Base-by-base conservation (phyloP, 1,140 invertebrate species). In the Aphaenogaster floridana region DNA sequence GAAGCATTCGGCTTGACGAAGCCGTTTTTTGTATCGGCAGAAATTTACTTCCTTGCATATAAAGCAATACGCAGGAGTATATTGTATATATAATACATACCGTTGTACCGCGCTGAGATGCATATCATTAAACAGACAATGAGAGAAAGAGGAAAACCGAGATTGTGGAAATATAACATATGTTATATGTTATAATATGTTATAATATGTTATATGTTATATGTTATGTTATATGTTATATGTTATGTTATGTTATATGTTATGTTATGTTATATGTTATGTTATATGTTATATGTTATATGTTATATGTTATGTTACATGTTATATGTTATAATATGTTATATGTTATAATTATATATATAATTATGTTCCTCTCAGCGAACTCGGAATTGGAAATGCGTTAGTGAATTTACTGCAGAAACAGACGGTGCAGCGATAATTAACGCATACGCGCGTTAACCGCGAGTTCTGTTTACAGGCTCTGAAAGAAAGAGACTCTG, bases 181-280 rank as follows among this genome's bases (percentile, higher is more conserved):
- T 21, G 21, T 21, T 76, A 59, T 48, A 71, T 77, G 61, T 61
- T 61, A 45, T 63, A 63, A 63, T 63, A 13, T n/a, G 21, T 21
- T 21, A 21, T 21, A 21, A 21, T 21, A 21, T 21, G 21, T 21
- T 0, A 21, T 21, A 21, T 21, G 21, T 21, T 21, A 21, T 21
- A 21, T 21, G 21, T 21, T 21, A 21, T 21, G 21, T 21, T n/a
- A n/a, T 21, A 21, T 21, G 21, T 21, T 21, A 21, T 21, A 21
- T 21, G 21, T 21, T 21, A 21, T 21, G 21, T 21, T 21, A 21
- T 21, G 21, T 21, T 21, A 21, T 21, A 21, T 21, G 21, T 21
- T 21, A 21, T 21, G 21, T 21, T 21, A 21, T 21, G 21, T 21
- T 21, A 21, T 21, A 21, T 21, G 21, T 21, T 21, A 21, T 21